Evolutionary conservation across 2,113 vertebrate species (phyloP).

Genomic region (Tachycineta bicolor): DNA sequence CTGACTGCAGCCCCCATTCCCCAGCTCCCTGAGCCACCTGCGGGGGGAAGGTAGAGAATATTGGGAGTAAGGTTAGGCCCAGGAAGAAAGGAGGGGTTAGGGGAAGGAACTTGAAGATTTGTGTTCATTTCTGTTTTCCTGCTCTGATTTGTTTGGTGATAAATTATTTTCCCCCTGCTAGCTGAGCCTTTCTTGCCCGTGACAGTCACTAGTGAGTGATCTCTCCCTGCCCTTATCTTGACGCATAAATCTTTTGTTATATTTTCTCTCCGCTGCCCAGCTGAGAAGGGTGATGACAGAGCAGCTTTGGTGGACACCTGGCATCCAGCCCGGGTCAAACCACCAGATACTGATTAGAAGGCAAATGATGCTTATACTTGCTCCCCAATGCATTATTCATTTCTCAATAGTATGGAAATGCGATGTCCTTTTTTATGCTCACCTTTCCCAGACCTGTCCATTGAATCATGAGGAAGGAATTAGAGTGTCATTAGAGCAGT

Average conservation of each 20-base stretch:
- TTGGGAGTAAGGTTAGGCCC: not conserved
- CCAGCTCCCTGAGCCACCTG: not conserved
- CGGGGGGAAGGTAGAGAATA: accelerated
- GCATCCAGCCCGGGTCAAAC: not conserved
- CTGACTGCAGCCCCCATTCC: not conserved
- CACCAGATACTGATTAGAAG: slow-evolving; percentile 77
- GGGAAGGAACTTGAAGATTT: not conserved
- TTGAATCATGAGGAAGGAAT: not conserved
- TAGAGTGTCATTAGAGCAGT: not conserved
- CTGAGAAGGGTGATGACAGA: not conserved
- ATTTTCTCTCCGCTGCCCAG: not conserved
- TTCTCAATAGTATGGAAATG: not conserved
- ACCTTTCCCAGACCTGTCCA: not conserved
- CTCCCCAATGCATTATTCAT: slow-evolving; percentile 68
- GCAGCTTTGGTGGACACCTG: not conserved
- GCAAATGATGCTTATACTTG: slow-evolving; percentile 60
- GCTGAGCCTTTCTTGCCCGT: not conserved
- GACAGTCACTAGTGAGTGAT: not conserved
- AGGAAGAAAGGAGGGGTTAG: not conserved
- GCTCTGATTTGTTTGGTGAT: not conserved
- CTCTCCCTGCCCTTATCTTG: not conserved
- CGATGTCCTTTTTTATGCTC: not conserved
- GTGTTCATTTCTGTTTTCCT: not conserved
- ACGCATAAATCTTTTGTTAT: not conserved
- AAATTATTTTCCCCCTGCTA: not conserved